Base-by-base conservation (phyloP, 2,113 vertebrate genomes). In the Turdus rufiventris region DNA sequence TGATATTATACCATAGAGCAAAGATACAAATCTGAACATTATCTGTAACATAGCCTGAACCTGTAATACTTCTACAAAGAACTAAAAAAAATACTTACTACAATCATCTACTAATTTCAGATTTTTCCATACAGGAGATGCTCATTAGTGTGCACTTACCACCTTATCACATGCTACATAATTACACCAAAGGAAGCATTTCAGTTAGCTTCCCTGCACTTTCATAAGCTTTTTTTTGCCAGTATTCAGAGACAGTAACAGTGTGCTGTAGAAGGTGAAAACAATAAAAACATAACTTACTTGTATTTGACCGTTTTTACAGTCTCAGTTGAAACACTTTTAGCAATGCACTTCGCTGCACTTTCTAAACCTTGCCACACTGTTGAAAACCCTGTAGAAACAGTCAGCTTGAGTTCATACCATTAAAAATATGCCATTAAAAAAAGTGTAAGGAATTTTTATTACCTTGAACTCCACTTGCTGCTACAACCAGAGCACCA, bases 311-410 rank as follows among this genome's bases (percentile, higher is more conserved):
- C 98, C 1, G 99, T 99, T 89, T 98, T 98, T 65, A 99, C 99
- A 0, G 99, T 99, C 96, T 99, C 99, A 28, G 98, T 95, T 40
- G 99, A 98, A 76, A 99, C 99, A 85, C 97, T 99, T 63, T 97
- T 98, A 61, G 98, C 98, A 53, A 99, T 99, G 97, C 99, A 98
- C 96, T 98, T 99, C 1, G 99, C 99, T 42, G 99, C 99, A 58
- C 97, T 97, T 97, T 99, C 99, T 98, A 99, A 97, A 68, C 99
- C 99, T 15, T 98, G 99, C 99, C 99, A 99, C 95, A 99, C 98
- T 12, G 99, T 99, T 63, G 99, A 98, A 97, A 99, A 99, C 43
- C 99, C 99, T 99, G 95, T 25, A 96, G 94, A 90, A 83, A 91
- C 5, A 10, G 77, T 43, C 19, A 88, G 36, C 18, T 50, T 87